Evolutionary conservation across 1,140 invertebrate genomes (phyloP).

Genomic region (Nixonia krombeini): DNA sequence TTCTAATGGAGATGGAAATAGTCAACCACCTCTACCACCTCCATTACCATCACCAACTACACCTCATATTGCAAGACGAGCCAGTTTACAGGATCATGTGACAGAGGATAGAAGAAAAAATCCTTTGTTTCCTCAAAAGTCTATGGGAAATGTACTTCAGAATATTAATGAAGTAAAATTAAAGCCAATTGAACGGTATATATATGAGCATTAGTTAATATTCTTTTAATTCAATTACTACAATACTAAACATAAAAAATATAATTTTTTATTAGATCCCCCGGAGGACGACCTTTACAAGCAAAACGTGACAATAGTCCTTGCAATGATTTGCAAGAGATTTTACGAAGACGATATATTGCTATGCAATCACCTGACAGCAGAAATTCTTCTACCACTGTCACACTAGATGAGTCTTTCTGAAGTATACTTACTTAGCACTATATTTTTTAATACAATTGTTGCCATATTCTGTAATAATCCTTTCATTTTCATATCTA

Average conservation of each 20-base stretch:
- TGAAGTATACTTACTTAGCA: conserved; percentile 37
- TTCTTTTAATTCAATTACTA: conserved; percentile 1
- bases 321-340: conserved; percentile 54
- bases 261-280: conserved; percentile 54
- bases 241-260: too few species aligned
- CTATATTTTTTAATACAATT: conserved; percentile 9
- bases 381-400: conserved; percentile 59
- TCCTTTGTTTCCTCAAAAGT: conserved; percentile 57
- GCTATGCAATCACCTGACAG: conserved; percentile 65
- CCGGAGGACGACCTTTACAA: conserved; percentile 60
- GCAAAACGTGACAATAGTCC: conserved; percentile 66
- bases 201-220: conserved; percentile 10
- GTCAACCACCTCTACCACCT: conserved; percentile 53
- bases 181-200: conserved; percentile 63
- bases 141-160: conserved; percentile 63
- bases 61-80: conserved; percentile 66
- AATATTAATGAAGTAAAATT: conserved; percentile 65
- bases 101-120: conserved; percentile 60
- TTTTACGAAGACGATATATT: conserved; percentile 63
- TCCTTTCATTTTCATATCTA: conserved; percentile 2
- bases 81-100: conserved; percentile 69
- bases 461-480: conserved; percentile 11
- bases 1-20: conserved; percentile 45
- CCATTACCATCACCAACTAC: conserved; percentile 64
- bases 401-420: conserved; percentile 60